Base-by-base conservation (phyloP, 2,888 invertebrate species). In the Drosophila nr. perissopoda region DNA sequence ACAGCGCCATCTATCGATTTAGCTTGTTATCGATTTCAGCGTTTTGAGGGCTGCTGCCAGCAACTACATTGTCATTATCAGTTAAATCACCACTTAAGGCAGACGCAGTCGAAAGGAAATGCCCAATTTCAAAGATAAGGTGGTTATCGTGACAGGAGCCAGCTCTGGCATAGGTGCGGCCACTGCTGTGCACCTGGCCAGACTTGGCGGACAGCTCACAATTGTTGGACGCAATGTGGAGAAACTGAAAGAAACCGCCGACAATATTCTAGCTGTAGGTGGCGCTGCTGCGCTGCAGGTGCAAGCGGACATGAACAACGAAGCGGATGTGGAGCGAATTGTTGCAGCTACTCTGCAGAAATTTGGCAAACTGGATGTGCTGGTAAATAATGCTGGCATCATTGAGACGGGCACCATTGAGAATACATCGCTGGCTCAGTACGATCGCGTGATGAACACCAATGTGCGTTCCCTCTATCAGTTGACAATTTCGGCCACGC, bases 371-470 rank as follows among this genome's bases (percentile, higher is more conserved):
- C 92, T 98, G 8, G 97, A 98, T 93, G 95, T 98, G 10, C 92
- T 98, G 60, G 95, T 98, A 0, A 98, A 99, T 92, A 98, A 97
- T 93, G 98, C 98, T 21, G 99, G 99, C 2, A 95, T 97, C 42
- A 93, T 98, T 21, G 97, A 96, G 90, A 94, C 94, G 4, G 99
- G 98, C 34, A 94, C 95, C 1, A 98, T 98, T 81, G 98, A 99
- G 93, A 96, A 94, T 74, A 97, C 98, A 0, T 95, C 95, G 25
- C 90, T 99, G 81, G 97, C 96, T 42, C 98, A 98, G 89, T 99
- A 96, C 91, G 99, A 99, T 92, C 94, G 96, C 36, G 93, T 98
- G 10, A 98, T 99, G 95, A 97, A 97, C 88, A 95, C 96, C 2
- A 99, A 99, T 92, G 96, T 98, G 0, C 95, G 98, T 69, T 95